Conservation (phyloP, 2,888 invertebrate genomes). For the Lagria hirta region DNA sequence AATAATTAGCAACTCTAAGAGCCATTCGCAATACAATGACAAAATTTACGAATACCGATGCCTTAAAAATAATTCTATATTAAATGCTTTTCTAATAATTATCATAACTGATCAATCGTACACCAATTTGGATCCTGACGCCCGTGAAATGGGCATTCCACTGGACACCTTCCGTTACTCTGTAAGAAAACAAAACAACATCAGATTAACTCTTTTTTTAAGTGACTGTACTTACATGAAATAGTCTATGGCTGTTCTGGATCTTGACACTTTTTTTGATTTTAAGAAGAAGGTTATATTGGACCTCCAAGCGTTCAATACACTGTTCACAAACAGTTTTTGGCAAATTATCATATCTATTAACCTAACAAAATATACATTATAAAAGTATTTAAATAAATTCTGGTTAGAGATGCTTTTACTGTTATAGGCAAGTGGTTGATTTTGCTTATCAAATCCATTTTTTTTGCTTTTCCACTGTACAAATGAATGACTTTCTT, state of each 20-base stretch:
- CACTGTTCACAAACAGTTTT: constrained; percentile 66
- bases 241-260: constrained; percentile 44
- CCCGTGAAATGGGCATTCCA: constrained; percentile 47
- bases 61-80: too few relatives aligned
- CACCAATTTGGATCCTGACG: constrained; percentile 35
- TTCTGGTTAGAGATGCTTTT: constrained; percentile 46
- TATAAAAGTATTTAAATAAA: constrained; percentile 11
- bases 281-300: constrained; percentile 57
- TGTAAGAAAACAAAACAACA: too few relatives aligned
- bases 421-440: constrained; percentile 80
- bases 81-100: too few relatives aligned
- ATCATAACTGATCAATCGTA: constrained; percentile 26
- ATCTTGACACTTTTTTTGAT: constrained; percentile 51
- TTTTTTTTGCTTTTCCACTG: constrained; percentile 74
- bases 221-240: constrained; percentile 40
- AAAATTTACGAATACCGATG: too few relatives aligned
- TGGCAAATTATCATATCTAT: constrained; percentile 60
- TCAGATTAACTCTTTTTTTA: constrained; percentile 3
- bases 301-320: constrained; percentile 58
- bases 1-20: too few relatives aligned
- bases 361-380: constrained; percentile 42
- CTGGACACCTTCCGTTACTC: constrained; percentile 48
- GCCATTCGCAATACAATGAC: too few relatives aligned
- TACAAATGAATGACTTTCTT: constrained; percentile 81
- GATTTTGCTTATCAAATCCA: constrained; percentile 77